A percentile compares a stretch with the other conserved stretches of the same genome.
phyloP scores from a whole-genome alignment of 1,140 invertebrate species.

The Bombus fervidus region DNA sequence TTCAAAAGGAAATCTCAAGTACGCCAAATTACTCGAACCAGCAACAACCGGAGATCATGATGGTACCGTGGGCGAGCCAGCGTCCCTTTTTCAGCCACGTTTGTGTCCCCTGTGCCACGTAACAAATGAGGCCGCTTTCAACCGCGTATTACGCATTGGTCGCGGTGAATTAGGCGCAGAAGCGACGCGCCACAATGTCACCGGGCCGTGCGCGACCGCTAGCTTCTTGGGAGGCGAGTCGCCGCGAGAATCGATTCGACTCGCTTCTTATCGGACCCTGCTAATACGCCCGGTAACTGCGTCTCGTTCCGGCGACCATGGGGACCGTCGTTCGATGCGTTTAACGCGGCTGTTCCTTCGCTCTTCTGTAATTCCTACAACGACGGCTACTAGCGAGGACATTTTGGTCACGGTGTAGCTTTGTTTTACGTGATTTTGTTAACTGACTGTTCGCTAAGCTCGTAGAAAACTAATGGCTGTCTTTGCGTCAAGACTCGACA shows the following conservation, averaged over 20 bases:
- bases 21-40: background rate
- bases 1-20: background rate
- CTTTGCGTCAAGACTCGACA: no score
- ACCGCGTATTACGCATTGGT: slow-evolving; percentile 67
- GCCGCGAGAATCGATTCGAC: slow-evolving; percentile 45
- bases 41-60: background rate
- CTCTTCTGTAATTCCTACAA: background rate
- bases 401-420: background rate
- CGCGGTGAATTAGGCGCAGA: slow-evolving; percentile 63
- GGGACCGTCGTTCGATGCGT: background rate
- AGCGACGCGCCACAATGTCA: slow-evolving; percentile 59
- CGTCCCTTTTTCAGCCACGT: slow-evolving; percentile 20
- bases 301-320: slow-evolving; percentile 6
- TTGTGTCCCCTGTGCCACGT: slow-evolving; percentile 47
- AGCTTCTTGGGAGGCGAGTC: slow-evolving; percentile 64
- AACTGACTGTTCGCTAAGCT: no score
- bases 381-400: no score
- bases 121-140: slow-evolving; percentile 66
- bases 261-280: slow-evolving; percentile 56
- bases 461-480: background rate
- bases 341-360: background rate
- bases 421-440: background rate
- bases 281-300: slow-evolving; percentile 39
- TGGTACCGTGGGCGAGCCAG: background rate
- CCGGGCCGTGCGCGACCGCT: slow-evolving; percentile 35